phyloP scores from a whole-genome alignment of 2,797 vertebrate species.

The Epinephelus awoara region DNA sequence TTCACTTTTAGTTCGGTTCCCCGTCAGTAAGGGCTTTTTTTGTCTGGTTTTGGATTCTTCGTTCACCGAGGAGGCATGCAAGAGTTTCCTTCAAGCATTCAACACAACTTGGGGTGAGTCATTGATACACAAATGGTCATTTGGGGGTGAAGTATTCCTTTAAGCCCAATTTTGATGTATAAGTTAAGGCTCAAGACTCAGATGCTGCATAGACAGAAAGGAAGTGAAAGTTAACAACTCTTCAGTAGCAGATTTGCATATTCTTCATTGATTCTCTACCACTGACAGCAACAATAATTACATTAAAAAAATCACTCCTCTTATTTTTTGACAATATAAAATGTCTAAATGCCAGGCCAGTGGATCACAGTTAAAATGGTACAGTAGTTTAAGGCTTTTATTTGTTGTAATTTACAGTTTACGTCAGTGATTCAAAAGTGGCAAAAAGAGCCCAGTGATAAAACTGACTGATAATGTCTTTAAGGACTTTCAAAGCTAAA shows the following conservation, averaged over 20 bases:
- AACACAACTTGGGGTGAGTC: no score
- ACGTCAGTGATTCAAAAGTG: constrained; percentile 41
- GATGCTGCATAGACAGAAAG: constrained; percentile 38
- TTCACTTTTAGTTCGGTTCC: no score
- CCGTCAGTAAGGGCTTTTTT: no score
- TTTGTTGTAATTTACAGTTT: constrained; percentile 43
- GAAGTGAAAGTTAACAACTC: constrained; percentile 23
- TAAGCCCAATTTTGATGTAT: constrained; percentile 35
- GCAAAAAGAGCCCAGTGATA: constrained; percentile 12
- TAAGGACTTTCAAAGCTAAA: constrained; percentile 23
- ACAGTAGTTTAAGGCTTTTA: constrained; percentile 75
- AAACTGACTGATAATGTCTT: constrained; percentile 15
- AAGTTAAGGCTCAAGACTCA: constrained; percentile 49
- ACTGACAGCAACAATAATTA: constrained; percentile 16
- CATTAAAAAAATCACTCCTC: constrained; percentile 29
- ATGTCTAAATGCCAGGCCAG: constrained; percentile 61
- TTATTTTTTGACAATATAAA: constrained; percentile 35
- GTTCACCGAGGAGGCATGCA: no score
- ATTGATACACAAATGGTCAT: no score
- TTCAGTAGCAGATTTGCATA: constrained; percentile 56
- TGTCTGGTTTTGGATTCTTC: no score
- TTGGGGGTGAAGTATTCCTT: background rate
- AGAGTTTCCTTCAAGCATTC: no score
- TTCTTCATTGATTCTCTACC: constrained; percentile 36
- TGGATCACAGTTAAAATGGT: constrained; percentile 63